Evolutionary conservation across 2,113 vertebrate genomes (phyloP), one percentile per base, ranked within the genome.

Genomic region (Aix galericulata): DNA sequence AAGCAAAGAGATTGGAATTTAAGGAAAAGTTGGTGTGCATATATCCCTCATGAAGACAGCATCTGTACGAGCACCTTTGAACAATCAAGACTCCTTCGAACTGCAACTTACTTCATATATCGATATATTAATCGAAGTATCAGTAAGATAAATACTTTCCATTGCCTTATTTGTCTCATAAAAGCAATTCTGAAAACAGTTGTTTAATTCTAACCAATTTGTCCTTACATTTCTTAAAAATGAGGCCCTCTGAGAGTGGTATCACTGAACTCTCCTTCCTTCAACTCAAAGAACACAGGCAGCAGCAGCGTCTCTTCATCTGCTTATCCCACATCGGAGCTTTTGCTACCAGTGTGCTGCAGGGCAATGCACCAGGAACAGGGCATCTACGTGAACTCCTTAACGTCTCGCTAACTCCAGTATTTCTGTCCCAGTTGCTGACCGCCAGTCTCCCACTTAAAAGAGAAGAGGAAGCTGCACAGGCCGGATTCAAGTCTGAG

Each of bases 381-480:
- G 17, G 4, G 4, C 4, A 46, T 23, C 46, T 48, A 15, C 1
- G 11, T 5, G 12, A 79, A 64, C 13, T 86, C 80, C 32, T 48
- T 53, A 60, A 26, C 17, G 42, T 25, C 27, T 13, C 55, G 16
- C 4, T 10, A 46, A 50, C 25, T 5, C 59, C 8, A 1, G 18
- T 0, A 1, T 4, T 93, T 92, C 29, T 64, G 16, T 11, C 56
- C 58, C 53, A 13, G 3, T 16, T 79, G 48, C 48, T 50, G 12
- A 13, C 14, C 1, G 4, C 7, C 68, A 34, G 22, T 6, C 18
- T 72, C 27, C 31, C 50, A 8, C 0, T 1, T 6, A 31, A 53
- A 20, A 53, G 17, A 78, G n/a, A 29, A 68, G 40, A 17, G 38
- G 31, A 76, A 29, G 40, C 4, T 16, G 5, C 1, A 2, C 1